Base-by-base conservation (phyloP, 2,888 invertebrate species). In the Spisula solida region DNA sequence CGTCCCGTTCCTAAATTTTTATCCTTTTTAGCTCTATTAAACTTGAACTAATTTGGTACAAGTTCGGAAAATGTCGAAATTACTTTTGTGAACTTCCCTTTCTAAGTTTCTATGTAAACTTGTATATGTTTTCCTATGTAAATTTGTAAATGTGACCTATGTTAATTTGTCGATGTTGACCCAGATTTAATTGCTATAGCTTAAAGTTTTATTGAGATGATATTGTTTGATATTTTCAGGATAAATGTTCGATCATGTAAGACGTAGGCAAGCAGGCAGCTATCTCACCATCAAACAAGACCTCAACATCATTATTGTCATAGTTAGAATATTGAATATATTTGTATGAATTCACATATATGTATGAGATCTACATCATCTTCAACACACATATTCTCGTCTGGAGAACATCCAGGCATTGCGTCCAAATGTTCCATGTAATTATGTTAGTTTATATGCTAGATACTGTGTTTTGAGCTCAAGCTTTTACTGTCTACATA, bases 211-310 rank as follows among this genome's bases (percentile, higher is more conserved):
- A 14, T 51, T 51, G 14, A 51, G 12, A 51, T 51, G 16, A 51
- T 51, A 6, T 25, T 66, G 4, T 25, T 56, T 18, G 70, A 31
- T 56, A 25, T 55, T 90, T 90, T 56, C 90, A 90, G 90, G 90
- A 90, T n/a, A 88, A 82, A 31, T 90, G 90, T 51, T 88, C 90
- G 66, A 90, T 90, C 47, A 90, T 90, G 90, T 90, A 90, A 56
- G 78, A 60, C 29, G 47, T 47, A 12, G 34, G 47, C 34, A 80
- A 29, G 29, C 16, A 12, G 80, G 85, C 87, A 87, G 83, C 83
- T 85, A 85, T 85, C 29, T 81, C 51, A 51, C 16, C 51, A 75
- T 75, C 51, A 41, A 34, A 51, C 75, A 47, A 48, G 56, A 29
- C 14, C 18, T 14, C 56, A 16, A 60, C 82, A 82, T 20, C 75